Evolutionary conservation across 2,888 invertebrate species (phyloP).

Genomic region (Melanophora roralis): DNA sequence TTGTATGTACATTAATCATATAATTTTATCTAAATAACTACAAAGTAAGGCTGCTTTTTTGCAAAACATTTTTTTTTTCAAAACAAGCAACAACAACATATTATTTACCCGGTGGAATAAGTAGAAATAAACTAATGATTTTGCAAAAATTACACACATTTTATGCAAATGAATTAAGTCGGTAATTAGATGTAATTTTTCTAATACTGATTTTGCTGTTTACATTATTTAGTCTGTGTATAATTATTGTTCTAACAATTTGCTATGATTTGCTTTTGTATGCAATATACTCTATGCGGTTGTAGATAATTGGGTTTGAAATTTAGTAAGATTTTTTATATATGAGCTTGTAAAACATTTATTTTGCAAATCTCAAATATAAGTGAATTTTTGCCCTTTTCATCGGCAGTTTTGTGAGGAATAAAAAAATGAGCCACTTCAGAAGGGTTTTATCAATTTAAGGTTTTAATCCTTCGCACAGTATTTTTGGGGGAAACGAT

Average conservation of each 20-base stretch:
- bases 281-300: neutral
- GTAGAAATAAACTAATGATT: constrained; percentile 8
- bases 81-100: constrained; percentile 1
- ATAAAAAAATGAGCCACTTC: no score
- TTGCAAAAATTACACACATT: constrained; percentile 54
- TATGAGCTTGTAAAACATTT: no score
- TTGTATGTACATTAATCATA: constrained; percentile 31
- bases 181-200: constrained; percentile 44
- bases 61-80: no score
- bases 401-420: no score
- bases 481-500: no score
- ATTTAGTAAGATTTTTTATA: neutral
- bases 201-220: constrained; percentile 5
- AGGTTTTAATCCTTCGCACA: no score
- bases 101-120: neutral
- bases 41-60: no score
- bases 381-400: no score
- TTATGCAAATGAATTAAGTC: constrained; percentile 36
- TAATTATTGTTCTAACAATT: constrained; percentile 42
- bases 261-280: neutral
- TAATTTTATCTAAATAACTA: constrained; percentile 25
- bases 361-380: no score
- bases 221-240: constrained; percentile 29
- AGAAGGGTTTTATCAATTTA: no score
- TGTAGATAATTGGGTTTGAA: neutral